A percentile compares a stretch with the other conserved stretches of the same genome.
These are phyloP conservation scores for Podargus strigoides DNA, from an alignment of 2,797 vertebrate species.

Conservation along the genomic window DNA sequence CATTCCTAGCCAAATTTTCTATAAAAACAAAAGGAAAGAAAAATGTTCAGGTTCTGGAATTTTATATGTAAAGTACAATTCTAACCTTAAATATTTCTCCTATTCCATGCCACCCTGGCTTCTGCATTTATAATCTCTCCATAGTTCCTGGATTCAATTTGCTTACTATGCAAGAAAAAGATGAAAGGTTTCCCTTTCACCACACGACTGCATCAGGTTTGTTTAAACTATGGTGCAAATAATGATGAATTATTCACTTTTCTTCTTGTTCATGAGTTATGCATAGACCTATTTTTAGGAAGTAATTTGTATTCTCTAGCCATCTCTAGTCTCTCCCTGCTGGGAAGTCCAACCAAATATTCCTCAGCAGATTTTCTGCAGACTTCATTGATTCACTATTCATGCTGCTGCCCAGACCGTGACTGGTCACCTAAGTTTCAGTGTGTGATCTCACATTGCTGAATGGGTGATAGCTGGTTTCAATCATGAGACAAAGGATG, in stretches of 20 bases:
- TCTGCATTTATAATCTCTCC: not conserved
- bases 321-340: not conserved
- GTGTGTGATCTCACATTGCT: fast-evolving
- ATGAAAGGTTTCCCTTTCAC: not conserved
- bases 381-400: not conserved
- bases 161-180: not conserved
- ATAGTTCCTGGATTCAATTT: not conserved
- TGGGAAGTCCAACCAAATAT: not conserved
- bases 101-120: not conserved
- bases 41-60: not conserved
- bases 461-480: not conserved
- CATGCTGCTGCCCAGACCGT: not conserved
- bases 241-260: slow-evolving; percentile 20
- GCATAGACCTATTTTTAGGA: not conserved
- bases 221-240: not conserved
- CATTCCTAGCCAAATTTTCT: not conserved
- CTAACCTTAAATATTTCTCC: not conserved
- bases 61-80: not conserved
- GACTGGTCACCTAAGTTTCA: not conserved
- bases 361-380: not conserved
- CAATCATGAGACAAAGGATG: not conserved
- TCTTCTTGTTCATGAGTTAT: not conserved
- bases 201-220: not conserved
- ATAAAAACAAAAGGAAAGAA: not conserved
- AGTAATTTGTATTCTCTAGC: not conserved